Conservation (phyloP, 2,888 invertebrate species). For the Oscheius sp. region DNA sequence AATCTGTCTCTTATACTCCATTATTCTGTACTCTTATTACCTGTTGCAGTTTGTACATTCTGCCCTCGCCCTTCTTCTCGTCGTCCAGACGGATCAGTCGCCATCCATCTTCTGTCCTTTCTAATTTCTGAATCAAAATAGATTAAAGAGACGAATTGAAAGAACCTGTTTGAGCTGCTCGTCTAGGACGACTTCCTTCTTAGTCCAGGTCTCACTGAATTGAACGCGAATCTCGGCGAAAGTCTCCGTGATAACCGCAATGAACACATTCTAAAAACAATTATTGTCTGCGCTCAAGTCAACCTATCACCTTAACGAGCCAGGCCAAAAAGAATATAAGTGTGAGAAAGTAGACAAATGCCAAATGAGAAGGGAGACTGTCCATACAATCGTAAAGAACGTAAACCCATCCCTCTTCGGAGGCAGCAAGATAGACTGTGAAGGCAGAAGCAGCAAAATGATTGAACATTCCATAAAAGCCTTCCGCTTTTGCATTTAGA, state of each 20-base stretch:
- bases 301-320: constrained; percentile 84
- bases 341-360: constrained; percentile 94
- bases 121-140: constrained; percentile 72
- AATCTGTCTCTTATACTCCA: constrained; percentile 75
- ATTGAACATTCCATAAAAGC: constrained; percentile 95
- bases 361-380: constrained; percentile 77
- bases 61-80: constrained; percentile 64
- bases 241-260: constrained; percentile 92
- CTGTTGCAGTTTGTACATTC: constrained; percentile 51
- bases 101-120: constrained; percentile 94
- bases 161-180: constrained; percentile 67
- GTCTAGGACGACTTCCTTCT: constrained; percentile 68
- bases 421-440: constrained; percentile 98
- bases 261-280: constrained; percentile 88
- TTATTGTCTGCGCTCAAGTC: not conserved
- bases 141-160: not conserved
- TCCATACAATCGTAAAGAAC: constrained; percentile 87
- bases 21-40: constrained; percentile 30
- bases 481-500: constrained; percentile 89
- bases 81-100: constrained; percentile 92
- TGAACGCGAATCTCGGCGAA: constrained; percentile 85
- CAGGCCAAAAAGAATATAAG: constrained; percentile 99
- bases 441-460: constrained; percentile 87
- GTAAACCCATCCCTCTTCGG: constrained; percentile 99
- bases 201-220: constrained; percentile 97